Conservation (phyloP, 2,797 vertebrate species). For the Varecia variegata region DNA sequence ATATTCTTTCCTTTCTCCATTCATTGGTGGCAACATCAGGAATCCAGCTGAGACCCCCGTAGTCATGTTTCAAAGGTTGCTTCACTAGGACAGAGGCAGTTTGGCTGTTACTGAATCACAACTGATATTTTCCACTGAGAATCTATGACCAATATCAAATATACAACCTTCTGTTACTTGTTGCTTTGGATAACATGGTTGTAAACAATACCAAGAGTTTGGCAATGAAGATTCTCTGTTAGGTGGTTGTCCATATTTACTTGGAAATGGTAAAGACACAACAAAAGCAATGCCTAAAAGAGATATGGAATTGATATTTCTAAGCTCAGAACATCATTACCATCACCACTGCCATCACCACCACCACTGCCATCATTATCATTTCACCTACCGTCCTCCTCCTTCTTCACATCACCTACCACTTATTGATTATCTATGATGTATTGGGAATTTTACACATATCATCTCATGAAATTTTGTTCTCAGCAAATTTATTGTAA, state of each 20-base stretch:
- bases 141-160: neutral
- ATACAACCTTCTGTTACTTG: neutral
- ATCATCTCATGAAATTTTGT: neutral
- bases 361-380: accelerated
- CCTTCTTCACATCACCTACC: neutral
- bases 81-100: neutral
- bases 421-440: neutral
- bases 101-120: neutral
- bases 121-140: neutral
- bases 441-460: neutral
- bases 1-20: neutral
- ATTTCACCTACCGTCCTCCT: no score
- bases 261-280: neutral
- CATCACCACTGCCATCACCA: neutral
- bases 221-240: neutral
- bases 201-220: neutral
- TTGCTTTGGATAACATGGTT: neutral
- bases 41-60: neutral
- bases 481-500: neutral
- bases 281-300: neutral
- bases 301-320: neutral
- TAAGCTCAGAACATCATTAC: neutral
- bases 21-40: neutral
- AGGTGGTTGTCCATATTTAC: neutral
- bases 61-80: neutral